Evolutionary conservation across 2,797 vertebrate genomes (phyloP).

Genomic region (Peromyscus nudipes): DNA sequence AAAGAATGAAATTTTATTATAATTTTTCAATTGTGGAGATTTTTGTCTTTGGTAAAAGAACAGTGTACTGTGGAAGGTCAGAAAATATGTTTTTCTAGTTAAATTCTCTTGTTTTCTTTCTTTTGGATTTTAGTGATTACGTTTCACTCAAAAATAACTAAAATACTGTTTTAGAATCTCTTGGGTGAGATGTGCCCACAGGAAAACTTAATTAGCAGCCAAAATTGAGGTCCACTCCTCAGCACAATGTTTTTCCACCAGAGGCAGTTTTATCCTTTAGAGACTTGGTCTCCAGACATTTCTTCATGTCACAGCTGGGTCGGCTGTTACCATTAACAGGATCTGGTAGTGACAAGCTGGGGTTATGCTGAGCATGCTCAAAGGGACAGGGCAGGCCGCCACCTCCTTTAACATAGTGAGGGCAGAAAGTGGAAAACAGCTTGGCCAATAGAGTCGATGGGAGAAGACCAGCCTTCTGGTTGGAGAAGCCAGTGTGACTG

Average conservation of each 20-base stretch:
- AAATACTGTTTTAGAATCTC: neutral
- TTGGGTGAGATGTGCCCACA: neutral
- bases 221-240: neutral
- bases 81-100: too few relatives aligned
- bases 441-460: neutral
- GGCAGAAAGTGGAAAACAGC: neutral
- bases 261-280: neutral
- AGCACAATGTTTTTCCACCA: neutral
- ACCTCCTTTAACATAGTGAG: neutral
- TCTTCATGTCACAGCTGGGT: neutral
- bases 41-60: too few relatives aligned
- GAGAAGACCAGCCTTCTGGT: neutral
- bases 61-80: too few relatives aligned
- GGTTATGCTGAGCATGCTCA: neutral
- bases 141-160: neutral
- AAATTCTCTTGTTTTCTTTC: too few relatives aligned
- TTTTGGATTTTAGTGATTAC: neutral
- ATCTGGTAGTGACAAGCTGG: neutral
- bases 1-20: too few relatives aligned
- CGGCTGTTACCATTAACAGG: neutral
- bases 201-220: conserved; percentile 38
- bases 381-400: neutral
- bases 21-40: too few relatives aligned
- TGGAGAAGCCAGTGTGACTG: neutral
- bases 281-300: neutral